These are phyloP conservation scores for Nipponacmea schrenckii DNA, from an alignment of 2,888 invertebrate genomes.

Conservation along the genomic window DNA sequence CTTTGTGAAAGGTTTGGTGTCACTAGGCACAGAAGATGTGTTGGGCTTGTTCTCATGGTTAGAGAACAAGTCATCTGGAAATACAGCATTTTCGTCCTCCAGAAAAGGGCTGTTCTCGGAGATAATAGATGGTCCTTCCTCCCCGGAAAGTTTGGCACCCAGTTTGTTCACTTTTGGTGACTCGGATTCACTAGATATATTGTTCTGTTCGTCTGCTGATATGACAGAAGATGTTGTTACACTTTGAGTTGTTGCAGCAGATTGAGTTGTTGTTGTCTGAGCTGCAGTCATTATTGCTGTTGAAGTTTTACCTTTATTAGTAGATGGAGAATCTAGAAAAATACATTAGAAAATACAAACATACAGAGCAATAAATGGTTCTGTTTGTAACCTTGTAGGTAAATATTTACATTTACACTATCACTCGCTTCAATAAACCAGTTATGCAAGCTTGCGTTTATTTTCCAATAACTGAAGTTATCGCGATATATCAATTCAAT, in stretches of 20 bases:
- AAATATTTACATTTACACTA: too few relatives aligned
- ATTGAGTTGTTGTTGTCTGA: too few relatives aligned
- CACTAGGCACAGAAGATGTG: background rate
- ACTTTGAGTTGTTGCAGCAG: too few relatives aligned
- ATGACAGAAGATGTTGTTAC: too few relatives aligned
- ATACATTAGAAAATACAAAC: background rate
- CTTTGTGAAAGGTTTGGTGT: background rate
- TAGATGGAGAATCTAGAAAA: background rate
- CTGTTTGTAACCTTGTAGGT: too few relatives aligned
- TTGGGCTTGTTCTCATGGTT: background rate
- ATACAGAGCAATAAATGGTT: too few relatives aligned
- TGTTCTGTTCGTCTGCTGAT: background rate
- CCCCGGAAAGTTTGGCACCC: too few relatives aligned
- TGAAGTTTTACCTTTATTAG: background rate
- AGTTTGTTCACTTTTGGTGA: background rate
- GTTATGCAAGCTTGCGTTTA: too few relatives aligned
- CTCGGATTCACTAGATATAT: conserved; percentile 12
- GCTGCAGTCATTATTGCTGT: too few relatives aligned
- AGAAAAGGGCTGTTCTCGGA: conserved; percentile 19
- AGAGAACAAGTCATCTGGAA: conserved; percentile 47
- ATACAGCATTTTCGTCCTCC: conserved; percentile 59
- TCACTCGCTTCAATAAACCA: too few relatives aligned
- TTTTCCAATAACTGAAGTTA: too few relatives aligned
- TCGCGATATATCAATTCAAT: too few relatives aligned
- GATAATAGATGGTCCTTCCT: background rate